phyloP scores from a whole-genome alignment of 2,888 invertebrate species.

The Erpobdella octoculata region DNA sequence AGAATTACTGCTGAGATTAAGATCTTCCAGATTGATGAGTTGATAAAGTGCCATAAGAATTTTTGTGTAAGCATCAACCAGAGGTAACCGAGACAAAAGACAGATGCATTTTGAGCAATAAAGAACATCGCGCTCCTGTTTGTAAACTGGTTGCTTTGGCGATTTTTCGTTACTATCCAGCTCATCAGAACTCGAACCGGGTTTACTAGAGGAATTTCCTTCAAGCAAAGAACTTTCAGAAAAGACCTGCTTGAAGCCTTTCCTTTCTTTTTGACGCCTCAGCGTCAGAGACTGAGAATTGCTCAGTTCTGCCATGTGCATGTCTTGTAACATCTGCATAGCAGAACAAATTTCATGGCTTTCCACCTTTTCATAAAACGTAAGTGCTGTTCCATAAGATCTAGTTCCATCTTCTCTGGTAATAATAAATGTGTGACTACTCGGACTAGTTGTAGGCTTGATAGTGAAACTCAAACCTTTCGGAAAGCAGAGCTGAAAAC shows the following conservation, averaged over 20 bases:
- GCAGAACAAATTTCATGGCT: slow-evolving; percentile 86
- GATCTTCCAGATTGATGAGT: slow-evolving; percentile 35
- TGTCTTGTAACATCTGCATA: slow-evolving; percentile 83
- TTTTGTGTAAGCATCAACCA: slow-evolving; percentile 51
- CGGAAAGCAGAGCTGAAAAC: slow-evolving; percentile 78
- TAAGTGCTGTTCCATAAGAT: slow-evolving; percentile 84
- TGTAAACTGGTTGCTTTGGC: slow-evolving; percentile 58
- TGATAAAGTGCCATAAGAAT: slow-evolving; percentile 45
- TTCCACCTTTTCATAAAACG: slow-evolving; percentile 90
- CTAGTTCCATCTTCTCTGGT: slow-evolving; percentile 91
- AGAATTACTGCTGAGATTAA: neutral
- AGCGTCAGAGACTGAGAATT: slow-evolving; percentile 40
- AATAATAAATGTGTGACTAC: slow-evolving; percentile 91
- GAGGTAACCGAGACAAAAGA: slow-evolving; percentile 81
- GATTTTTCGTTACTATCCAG: slow-evolving; percentile 34
- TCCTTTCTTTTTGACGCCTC: slow-evolving; percentile 49
- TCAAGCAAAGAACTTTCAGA: neutral
- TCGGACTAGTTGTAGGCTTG: slow-evolving; percentile 73
- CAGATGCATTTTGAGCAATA: slow-evolving; percentile 91
- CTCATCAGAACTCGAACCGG: slow-evolving; percentile 44
- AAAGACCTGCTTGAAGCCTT: neutral
- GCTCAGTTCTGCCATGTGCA: slow-evolving; percentile 49
- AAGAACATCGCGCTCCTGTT: slow-evolving; percentile 83
- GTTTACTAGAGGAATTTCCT: neutral
- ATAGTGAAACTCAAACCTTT: slow-evolving; percentile 90